A percentile compares a stretch with the other conserved stretches of the same genome.
Conservation (phyloP, 1,140 invertebrate species). For the Heterodera carotae region DNA sequence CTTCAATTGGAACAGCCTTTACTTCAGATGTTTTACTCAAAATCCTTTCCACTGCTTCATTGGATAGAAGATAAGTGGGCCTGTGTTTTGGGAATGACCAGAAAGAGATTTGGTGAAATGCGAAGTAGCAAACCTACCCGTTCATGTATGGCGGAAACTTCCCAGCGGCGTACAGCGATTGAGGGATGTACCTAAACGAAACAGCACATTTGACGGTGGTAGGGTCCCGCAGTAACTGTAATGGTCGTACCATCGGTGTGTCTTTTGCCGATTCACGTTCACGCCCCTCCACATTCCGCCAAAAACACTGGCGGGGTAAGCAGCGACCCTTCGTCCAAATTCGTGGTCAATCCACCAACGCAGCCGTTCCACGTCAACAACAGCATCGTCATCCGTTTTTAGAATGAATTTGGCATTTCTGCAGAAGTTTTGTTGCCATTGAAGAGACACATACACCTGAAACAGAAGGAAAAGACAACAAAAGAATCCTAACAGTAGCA, state of each 20-base stretch:
- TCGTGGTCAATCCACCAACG: conserved; percentile 38
- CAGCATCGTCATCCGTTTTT: conserved; percentile 39
- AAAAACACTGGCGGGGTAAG: conserved; percentile 23
- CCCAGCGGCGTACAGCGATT: neutral
- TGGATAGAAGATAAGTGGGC: conserved; percentile 27
- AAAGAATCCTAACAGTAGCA: neutral
- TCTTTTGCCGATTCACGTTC: conserved; percentile 27
- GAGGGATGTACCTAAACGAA: conserved; percentile 34
- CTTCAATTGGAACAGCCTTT: conserved; percentile 25
- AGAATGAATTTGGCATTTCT: conserved; percentile 23
- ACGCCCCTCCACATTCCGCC: conserved; percentile 34
- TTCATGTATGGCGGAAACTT: conserved; percentile 27
- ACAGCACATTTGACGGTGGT: conserved; percentile 12
- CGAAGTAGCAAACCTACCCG: neutral
- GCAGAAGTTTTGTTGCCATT: conserved; percentile 36
- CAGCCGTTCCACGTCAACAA: conserved; percentile 36
- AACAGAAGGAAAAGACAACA: neutral
- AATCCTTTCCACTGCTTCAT: conserved; percentile 24
- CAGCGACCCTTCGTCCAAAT: neutral
- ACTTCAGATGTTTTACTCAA: conserved; percentile 8
- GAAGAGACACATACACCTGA: conserved; percentile 37
- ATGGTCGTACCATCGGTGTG: conserved; percentile 33
- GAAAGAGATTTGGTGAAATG: no score
- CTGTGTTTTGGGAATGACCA: no score
- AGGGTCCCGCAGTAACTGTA: neutral